Evolutionary conservation across 2,888 invertebrate genomes (phyloP).

Genomic region (Anthrax anthrax): DNA sequence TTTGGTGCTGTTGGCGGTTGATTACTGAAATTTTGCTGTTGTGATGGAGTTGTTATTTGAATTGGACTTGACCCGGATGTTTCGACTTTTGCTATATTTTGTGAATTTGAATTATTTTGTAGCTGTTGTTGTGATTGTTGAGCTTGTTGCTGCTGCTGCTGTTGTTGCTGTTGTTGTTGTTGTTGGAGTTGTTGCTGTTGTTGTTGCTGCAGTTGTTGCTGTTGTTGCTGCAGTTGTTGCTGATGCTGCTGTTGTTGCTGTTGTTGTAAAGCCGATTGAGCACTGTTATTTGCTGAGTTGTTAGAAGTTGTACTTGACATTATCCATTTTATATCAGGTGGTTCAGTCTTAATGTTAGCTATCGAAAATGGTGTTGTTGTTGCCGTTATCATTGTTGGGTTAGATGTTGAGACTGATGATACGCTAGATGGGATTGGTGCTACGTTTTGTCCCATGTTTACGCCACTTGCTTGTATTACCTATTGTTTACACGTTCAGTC

Average conservation of each 20-base stretch:
- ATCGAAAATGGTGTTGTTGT: constrained; percentile 18
- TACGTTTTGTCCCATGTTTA: constrained; percentile 30
- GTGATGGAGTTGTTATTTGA: constrained; percentile 6
- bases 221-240: constrained; percentile 24
- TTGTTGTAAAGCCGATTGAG: constrained; percentile 15
- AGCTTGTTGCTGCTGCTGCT: constrained; percentile 13
- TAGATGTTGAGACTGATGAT: constrained; percentile 21
- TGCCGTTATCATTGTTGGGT: constrained; percentile 13
- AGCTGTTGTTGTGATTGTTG: constrained; percentile 12
- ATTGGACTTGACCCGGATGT: constrained; percentile 9
- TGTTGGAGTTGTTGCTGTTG: constrained; percentile 17
- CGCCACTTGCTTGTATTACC: constrained; percentile 39
- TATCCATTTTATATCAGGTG: constrained; percentile 21
- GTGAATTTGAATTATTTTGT: constrained; percentile 6
- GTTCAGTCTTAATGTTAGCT: constrained; percentile 25
- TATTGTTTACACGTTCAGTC: constrained; percentile 17
- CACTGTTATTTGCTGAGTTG: constrained; percentile 25
- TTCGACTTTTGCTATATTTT: constrained; percentile 8
- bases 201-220: constrained; percentile 17
- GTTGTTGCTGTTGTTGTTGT: constrained; percentile 11
- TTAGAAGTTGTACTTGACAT: constrained; percentile 13
- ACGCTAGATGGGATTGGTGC: constrained; percentile 18
- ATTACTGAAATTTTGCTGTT: constrained; percentile 6
- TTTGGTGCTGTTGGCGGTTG: constrained; percentile 11
- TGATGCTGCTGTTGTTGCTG: constrained; percentile 19